These are phyloP conservation scores for Scaptomyza parva DNA, from an alignment of 2,888 invertebrate genomes.

Conservation along the genomic window DNA sequence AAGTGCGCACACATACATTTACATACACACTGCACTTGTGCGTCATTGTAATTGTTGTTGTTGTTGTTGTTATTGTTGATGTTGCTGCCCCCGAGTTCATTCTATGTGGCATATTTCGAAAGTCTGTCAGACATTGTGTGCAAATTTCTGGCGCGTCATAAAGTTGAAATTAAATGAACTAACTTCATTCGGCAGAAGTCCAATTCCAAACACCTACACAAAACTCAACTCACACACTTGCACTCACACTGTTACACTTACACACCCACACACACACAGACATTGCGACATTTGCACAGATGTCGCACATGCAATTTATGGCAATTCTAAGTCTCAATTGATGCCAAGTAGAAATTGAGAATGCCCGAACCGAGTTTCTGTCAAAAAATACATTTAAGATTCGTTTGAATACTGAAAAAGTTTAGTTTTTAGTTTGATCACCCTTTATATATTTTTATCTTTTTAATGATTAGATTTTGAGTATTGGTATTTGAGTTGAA, in stretches of 20 bases:
- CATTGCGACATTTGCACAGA: slow-evolving; percentile 55
- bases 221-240: slow-evolving; percentile 18
- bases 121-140: slow-evolving; percentile 72
- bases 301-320: slow-evolving; percentile 80
- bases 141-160: slow-evolving; percentile 76
- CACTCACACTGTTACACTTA: slow-evolving; percentile 6
- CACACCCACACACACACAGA: slow-evolving; percentile 15
- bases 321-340: slow-evolving; percentile 78
- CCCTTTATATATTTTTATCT: not conserved
- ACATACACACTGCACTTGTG: slow-evolving; percentile 28
- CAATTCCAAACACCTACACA: slow-evolving; percentile 56
- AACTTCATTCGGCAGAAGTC: slow-evolving; percentile 68
- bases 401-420: slow-evolving; percentile 9
- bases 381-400: slow-evolving; percentile 31
- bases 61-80: slow-evolving; percentile 38
- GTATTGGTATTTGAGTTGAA: no score
- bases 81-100: slow-evolving; percentile 56
- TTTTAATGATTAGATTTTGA: no score
- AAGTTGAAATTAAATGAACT: slow-evolving; percentile 78
- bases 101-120: slow-evolving; percentile 61
- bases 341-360: slow-evolving; percentile 62
- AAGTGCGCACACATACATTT: slow-evolving; percentile 58
- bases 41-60: slow-evolving; percentile 17
- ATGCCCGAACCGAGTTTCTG: slow-evolving; percentile 35
- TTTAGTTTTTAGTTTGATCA: not conserved